Conservation (phyloP, 2,888 invertebrate genomes). For the Agapostemon virescens region DNA sequence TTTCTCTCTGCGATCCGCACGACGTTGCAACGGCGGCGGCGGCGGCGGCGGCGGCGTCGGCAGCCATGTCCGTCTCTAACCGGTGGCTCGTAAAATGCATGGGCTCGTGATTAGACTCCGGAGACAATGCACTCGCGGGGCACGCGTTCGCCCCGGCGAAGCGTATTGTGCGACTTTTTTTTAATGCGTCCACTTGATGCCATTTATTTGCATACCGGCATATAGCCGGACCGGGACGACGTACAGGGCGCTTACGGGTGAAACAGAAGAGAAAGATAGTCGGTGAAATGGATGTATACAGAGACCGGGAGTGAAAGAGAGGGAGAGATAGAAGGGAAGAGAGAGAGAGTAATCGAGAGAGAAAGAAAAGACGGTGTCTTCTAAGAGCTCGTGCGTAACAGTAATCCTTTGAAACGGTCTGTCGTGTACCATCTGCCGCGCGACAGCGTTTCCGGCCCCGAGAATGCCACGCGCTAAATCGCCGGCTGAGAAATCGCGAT, state of each 20-base stretch:
- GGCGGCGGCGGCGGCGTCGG: background rate
- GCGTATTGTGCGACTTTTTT: slow-evolving; percentile 32
- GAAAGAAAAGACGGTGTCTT: slow-evolving; percentile 3
- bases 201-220: slow-evolving; percentile 58
- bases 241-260: background rate
- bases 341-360: background rate
- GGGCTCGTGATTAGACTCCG: slow-evolving; percentile 60
- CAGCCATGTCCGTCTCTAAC: slow-evolving; percentile 41
- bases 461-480: slow-evolving; percentile 55
- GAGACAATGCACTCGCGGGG: slow-evolving; percentile 49
- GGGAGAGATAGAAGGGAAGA: background rate
- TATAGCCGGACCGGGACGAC: background rate
- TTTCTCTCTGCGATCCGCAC: slow-evolving; percentile 26
- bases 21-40: slow-evolving; percentile 7
- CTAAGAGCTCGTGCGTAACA: slow-evolving; percentile 40
- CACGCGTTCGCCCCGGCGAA: slow-evolving; percentile 29
- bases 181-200: slow-evolving; percentile 36
- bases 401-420: slow-evolving; percentile 52
- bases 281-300: too few species aligned
- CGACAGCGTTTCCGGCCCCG: slow-evolving; percentile 53
- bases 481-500: slow-evolving; percentile 57
- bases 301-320: background rate
- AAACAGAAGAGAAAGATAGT: too few species aligned
- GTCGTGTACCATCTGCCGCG: slow-evolving; percentile 66
- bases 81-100: slow-evolving; percentile 61